These are phyloP conservation scores for Clunio marinus DNA, from an alignment of 2,888 invertebrate genomes.

Conservation along the genomic window DNA sequence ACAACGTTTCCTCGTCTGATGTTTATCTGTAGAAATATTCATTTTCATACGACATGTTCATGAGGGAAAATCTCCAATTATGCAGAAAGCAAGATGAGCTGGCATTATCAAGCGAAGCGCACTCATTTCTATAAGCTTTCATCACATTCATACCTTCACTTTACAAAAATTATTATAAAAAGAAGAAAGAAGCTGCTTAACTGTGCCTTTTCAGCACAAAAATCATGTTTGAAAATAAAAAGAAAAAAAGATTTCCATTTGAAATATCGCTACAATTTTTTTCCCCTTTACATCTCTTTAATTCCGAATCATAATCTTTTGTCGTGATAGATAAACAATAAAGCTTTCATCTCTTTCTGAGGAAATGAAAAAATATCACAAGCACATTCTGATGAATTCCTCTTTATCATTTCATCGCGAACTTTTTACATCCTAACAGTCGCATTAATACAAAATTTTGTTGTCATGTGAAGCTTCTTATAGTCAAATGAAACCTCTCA, in stretches of 20 bases:
- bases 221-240: too few relatives aligned
- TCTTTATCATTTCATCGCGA: neutral
- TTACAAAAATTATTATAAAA: too few relatives aligned
- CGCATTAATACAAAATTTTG: too few relatives aligned
- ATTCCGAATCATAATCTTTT: constrained; percentile 23
- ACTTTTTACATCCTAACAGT: too few relatives aligned
- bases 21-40: constrained; percentile 1
- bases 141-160: neutral
- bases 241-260: neutral
- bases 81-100: constrained; percentile 6
- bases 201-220: neutral
- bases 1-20: neutral
- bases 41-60: neutral
- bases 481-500: neutral
- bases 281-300: constrained; percentile 1
- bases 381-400: neutral
- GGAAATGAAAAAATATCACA: neutral
- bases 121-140: neutral
- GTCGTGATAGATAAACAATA: constrained; percentile 34
- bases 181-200: too few relatives aligned
- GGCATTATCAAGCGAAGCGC: neutral
- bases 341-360: neutral
- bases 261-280: neutral
- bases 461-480: too few relatives aligned
- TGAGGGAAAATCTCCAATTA: constrained; percentile 18